phyloP scores from a whole-genome alignment of 2,888 invertebrate species.

The Anthrax anthrax region DNA sequence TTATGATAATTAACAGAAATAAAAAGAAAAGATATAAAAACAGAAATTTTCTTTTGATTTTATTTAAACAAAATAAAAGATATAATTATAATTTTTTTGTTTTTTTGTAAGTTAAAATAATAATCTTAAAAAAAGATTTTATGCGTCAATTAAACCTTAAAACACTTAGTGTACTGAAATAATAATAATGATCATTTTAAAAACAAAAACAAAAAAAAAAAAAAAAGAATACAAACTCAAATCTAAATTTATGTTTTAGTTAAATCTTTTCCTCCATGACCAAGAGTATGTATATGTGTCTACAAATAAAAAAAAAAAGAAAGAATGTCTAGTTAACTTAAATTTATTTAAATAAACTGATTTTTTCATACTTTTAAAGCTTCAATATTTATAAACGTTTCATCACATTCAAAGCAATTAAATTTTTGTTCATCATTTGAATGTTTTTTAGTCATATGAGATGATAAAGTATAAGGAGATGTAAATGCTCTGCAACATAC shows the following conservation, averaged over 20 bases:
- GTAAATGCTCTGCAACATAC: conserved; percentile 35
- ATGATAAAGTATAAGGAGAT: conserved; percentile 25
- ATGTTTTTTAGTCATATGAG: conserved; percentile 31
- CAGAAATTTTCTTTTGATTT: no score
- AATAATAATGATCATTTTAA: neutral
- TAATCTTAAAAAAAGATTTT: no score
- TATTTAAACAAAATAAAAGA: no score
- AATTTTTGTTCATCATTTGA: conserved; percentile 26
- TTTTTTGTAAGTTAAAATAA: no score
- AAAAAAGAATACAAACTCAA: no score
- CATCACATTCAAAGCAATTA: conserved; percentile 42
- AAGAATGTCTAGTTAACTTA: no score
- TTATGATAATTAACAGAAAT: no score
- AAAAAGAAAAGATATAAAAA: no score
- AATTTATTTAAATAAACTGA: neutral
- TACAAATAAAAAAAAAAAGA: neutral
- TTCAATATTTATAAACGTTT: conserved; percentile 43
- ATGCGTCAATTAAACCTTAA: no score
- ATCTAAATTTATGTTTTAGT: neutral
- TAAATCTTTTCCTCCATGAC: neutral
- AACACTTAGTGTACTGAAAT: no score
- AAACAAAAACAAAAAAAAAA: no score
- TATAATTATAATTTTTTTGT: no score
- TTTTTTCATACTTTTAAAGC: conserved; percentile 38
- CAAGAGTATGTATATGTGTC: conserved; percentile 5